Percentiles rank a stretch among this genome's conserved stretches.
These are phyloP conservation scores for Cephus spinipes DNA, from an alignment of 2,888 invertebrate genomes.

Conservation along the genomic window DNA sequence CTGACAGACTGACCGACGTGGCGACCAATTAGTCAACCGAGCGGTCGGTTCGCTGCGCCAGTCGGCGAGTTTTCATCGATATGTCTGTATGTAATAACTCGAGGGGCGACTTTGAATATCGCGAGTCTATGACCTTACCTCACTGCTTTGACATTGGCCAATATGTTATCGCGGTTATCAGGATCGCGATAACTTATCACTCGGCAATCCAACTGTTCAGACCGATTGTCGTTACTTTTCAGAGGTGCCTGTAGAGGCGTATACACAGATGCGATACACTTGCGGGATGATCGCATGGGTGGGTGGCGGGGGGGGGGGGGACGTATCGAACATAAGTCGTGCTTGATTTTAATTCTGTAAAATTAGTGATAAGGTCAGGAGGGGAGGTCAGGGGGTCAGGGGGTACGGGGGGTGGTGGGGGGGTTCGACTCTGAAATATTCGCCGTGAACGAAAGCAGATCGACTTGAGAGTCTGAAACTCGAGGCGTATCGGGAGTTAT, in stretches of 20 bases:
- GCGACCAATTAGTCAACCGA: no score
- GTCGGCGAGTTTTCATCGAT: neutral
- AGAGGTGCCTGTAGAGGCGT: neutral
- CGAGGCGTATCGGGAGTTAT: conserved; percentile 29
- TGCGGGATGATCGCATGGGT: neutral
- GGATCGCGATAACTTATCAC: neutral
- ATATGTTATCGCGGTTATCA: neutral
- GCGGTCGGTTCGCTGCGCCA: neutral
- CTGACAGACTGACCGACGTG: no score
- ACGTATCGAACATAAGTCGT: no score
- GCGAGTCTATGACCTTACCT: neutral
- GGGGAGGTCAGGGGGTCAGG: no score
- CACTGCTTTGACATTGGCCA: neutral
- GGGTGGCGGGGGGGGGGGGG: accelerated
- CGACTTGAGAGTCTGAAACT: neutral
- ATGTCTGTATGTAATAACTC: neutral
- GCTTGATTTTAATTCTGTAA: no score
- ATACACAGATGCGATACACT: neutral
- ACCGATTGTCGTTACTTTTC: neutral
- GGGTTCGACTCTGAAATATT: no score
- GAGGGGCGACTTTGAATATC: neutral
- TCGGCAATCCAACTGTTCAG: neutral
- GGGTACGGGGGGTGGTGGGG: no score
- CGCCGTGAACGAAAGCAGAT: no score
- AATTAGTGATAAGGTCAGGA: no score